Evolutionary conservation across 2,797 vertebrate genomes (phyloP).

Genomic region (Lepilemur ruficaudatus): DNA sequence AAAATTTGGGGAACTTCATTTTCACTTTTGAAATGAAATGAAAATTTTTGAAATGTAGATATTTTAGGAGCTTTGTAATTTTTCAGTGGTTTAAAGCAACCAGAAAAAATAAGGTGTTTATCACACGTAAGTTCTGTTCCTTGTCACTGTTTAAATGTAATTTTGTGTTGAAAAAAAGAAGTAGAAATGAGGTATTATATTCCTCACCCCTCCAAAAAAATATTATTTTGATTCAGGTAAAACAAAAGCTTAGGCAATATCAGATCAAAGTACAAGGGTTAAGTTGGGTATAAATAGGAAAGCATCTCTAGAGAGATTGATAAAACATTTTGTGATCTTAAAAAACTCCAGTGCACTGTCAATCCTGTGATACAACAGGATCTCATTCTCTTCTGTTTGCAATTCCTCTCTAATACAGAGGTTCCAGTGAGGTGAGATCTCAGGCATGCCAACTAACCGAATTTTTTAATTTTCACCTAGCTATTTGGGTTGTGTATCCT

Average conservation of each 20-base stretch:
- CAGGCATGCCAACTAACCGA: background rate
- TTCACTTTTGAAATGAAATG: background rate
- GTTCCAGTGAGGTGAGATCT: background rate
- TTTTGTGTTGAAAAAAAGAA: constrained; percentile 31
- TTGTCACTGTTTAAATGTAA: background rate
- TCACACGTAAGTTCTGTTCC: background rate
- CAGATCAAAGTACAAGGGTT: background rate
- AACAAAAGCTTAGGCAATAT: background rate
- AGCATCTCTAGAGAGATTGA: background rate
- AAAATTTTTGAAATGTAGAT: background rate
- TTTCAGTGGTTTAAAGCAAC: background rate
- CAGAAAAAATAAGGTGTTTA: background rate
- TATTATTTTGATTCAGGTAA: background rate
- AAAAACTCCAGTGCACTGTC: background rate
- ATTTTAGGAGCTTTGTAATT: constrained; percentile 16
- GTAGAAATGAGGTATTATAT: background rate
- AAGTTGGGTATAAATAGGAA: background rate
- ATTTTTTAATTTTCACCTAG: background rate
- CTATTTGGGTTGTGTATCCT: background rate
- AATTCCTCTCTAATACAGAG: background rate
- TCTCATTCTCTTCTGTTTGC: constrained; percentile 62
- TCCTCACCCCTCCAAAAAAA: background rate
- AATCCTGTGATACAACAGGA: background rate
- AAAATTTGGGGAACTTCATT: background rate
- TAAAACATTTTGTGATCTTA: background rate